phyloP scores from a whole-genome alignment of 92 coral and sea anemone genomes.

The Blastomussa wellsi region DNA sequence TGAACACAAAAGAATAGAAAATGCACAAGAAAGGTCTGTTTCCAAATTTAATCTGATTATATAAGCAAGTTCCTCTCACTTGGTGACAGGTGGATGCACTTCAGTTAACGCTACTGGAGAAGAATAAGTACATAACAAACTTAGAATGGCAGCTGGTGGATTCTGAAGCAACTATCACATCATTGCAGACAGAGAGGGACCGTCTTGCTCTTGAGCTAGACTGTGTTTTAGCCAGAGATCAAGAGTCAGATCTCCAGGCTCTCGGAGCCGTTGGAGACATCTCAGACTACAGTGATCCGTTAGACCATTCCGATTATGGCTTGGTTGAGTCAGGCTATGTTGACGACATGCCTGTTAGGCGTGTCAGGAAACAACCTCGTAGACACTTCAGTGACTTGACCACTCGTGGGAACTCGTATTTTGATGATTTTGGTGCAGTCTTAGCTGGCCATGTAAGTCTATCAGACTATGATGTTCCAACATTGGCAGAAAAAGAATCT shows the following conservation, averaged over 20 bases:
- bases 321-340: constrained; percentile 65
- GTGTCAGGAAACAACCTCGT: constrained; percentile 74
- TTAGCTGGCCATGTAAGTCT: constrained; percentile 57
- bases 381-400: constrained; percentile 91
- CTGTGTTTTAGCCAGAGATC: constrained; percentile 71
- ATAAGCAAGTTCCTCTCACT: neutral
- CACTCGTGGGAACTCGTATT: constrained; percentile 69
- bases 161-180: constrained; percentile 84
- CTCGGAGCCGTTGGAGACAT: constrained; percentile 63
- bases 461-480: constrained; percentile 82
- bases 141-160: constrained; percentile 96
- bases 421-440: constrained; percentile 66
- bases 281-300: constrained; percentile 35
- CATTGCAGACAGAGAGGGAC: constrained; percentile 94
- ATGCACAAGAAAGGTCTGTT: too few relatives aligned
- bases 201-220: constrained; percentile 86
- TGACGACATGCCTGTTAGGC: constrained; percentile 39
- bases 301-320: constrained; percentile 41
- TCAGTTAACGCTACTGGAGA: constrained; percentile 75
- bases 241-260: constrained; percentile 69
- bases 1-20: too few relatives aligned
- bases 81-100: constrained; percentile 67
- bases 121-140: constrained; percentile 86
- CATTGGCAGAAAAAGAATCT: constrained; percentile 66
- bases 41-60: too few relatives aligned